Evolutionary conservation across 2,888 invertebrate genomes (phyloP).

Genomic region (Herminia tarsipennalis): DNA sequence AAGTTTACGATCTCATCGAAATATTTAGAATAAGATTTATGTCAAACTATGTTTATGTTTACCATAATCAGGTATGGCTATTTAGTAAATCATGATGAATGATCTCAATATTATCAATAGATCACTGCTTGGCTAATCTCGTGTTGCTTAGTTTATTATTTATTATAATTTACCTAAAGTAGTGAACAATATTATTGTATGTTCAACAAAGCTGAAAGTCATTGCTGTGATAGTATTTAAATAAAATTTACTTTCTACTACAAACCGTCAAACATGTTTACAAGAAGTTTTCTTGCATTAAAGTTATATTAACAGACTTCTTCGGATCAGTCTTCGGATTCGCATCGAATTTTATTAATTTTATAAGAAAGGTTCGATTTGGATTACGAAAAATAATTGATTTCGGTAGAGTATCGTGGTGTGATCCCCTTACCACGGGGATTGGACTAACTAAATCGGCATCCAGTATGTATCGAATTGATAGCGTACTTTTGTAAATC

Average conservation of each 20-base stretch:
- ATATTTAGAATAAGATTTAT: slow-evolving; percentile 33
- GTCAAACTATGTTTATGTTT: too few relatives aligned
- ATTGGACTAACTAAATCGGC: too few relatives aligned
- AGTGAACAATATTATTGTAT: slow-evolving; percentile 32
- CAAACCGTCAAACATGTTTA: slow-evolving; percentile 23
- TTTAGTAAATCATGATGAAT: too few relatives aligned
- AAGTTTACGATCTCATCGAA: slow-evolving; percentile 43
- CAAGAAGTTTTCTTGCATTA: slow-evolving; percentile 10
- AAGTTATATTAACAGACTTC: too few relatives aligned
- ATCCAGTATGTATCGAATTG: too few relatives aligned
- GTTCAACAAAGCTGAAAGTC: slow-evolving; percentile 42
- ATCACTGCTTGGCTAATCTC: slow-evolving; percentile 36
- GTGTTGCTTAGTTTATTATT: slow-evolving; percentile 18
- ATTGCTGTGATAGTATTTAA: slow-evolving; percentile 42
- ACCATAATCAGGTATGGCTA: slow-evolving; percentile 15
- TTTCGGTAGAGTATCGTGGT: too few relatives aligned
- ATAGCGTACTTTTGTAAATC: too few relatives aligned
- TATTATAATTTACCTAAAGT: slow-evolving; percentile 17
- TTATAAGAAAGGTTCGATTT: too few relatives aligned
- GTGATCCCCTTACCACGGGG: too few relatives aligned
- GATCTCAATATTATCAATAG: slow-evolving; percentile 41
- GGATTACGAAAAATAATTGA: too few relatives aligned
- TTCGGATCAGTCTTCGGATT: too few relatives aligned
- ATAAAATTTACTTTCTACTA: slow-evolving; percentile 15
- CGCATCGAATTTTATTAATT: too few relatives aligned